phyloP scores from a whole-genome alignment of 2,797 vertebrate genomes.

The Fundulus diaphanus region DNA sequence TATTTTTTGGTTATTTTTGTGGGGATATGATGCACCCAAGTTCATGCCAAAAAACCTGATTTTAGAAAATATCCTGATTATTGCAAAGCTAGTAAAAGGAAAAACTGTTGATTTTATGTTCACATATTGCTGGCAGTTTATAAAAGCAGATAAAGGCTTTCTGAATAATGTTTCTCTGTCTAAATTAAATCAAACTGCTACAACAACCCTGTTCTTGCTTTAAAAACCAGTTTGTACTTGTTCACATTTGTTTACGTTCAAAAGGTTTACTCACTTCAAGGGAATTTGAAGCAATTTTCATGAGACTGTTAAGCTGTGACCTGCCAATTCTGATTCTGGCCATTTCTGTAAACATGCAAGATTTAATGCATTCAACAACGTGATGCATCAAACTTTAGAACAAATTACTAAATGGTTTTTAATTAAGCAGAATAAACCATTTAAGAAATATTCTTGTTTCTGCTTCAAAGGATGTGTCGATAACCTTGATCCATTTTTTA shows the following conservation, averaged over 20 bases:
- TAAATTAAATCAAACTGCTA: background rate
- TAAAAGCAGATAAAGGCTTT: background rate
- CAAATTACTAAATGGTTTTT: too few species aligned
- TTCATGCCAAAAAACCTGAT: background rate
- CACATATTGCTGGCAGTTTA: background rate
- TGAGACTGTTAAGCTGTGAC: background rate
- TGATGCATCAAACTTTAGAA: background rate
- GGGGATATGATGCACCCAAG: background rate
- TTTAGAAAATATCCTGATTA: background rate
- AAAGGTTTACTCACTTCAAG: background rate
- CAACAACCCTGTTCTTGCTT: background rate
- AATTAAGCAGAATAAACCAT: too few species aligned
- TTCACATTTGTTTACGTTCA: background rate
- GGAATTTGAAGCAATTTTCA: background rate
- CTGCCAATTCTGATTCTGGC: background rate
- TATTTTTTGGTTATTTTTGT: background rate
- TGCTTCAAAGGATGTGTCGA: background rate
- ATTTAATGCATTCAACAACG: background rate
- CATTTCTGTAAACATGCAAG: background rate
- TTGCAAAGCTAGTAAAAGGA: background rate
- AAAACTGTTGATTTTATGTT: background rate
- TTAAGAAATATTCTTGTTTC: too few species aligned
- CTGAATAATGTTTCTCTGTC: background rate
- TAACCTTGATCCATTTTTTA: background rate
- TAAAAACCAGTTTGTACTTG: background rate